phyloP scores from a whole-genome alignment of 2,113 vertebrate species.

The Brachyhypopomus gauderio region DNA sequence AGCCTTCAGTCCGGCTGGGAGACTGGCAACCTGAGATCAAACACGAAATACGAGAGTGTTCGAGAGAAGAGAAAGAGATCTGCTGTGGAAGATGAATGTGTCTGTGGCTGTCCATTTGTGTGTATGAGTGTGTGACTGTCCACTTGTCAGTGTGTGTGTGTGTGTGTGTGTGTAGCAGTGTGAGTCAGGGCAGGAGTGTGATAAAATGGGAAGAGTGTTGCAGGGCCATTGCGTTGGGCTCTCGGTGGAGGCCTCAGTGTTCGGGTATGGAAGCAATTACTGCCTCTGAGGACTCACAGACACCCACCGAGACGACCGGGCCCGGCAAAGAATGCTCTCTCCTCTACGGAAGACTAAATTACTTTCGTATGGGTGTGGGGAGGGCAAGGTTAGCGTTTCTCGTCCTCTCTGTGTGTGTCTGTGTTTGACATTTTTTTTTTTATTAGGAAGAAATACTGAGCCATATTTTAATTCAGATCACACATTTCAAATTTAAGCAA shows the following conservation, averaged over 20 bases:
- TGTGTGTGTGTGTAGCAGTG: conserved; percentile 44
- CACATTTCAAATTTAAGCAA: conserved; percentile 79
- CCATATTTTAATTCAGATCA: conserved; percentile 84
- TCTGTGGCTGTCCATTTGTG: no score
- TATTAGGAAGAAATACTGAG: conserved; percentile 76
- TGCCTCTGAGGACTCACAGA: conserved; percentile 82
- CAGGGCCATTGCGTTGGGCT: conserved; percentile 34
- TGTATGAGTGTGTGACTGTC: no score
- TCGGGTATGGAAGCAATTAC: conserved; percentile 96
- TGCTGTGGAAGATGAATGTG: no score
- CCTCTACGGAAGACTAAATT: conserved; percentile 80
- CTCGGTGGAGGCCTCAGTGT: conserved; percentile 70
- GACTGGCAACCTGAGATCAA: no score
- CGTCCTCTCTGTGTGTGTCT: conserved; percentile 28
- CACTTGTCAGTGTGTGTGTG: conserved; percentile 45
- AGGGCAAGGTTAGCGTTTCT: conserved; percentile 74
- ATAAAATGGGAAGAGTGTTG: conserved; percentile 28
- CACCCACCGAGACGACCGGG: conserved; percentile 75
- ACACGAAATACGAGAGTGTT: no score
- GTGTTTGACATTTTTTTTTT: conserved; percentile 59
- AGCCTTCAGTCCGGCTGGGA: no score
- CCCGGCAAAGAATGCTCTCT: conserved; percentile 72
- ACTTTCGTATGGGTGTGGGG: conserved; percentile 79
- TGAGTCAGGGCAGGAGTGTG: conserved; percentile 26
- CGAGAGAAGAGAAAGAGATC: no score